phyloP scores from a whole-genome alignment of 2,797 vertebrate genomes.

The Zalophus californianus region DNA sequence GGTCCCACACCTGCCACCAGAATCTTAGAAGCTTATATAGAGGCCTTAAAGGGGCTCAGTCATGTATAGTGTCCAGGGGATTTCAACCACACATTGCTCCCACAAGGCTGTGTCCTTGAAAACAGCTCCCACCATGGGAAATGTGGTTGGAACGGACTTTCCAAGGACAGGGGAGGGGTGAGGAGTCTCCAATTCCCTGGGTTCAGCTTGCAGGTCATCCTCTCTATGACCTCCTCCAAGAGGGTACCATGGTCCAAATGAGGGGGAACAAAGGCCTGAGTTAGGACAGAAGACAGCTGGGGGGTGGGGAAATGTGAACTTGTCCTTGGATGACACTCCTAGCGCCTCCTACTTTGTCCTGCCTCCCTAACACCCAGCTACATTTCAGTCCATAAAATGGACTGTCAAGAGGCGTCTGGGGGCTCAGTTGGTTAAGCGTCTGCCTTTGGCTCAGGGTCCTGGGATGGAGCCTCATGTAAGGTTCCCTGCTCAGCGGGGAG shows the following conservation, averaged over 20 bases:
- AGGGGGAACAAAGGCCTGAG: background rate
- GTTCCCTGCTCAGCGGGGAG: background rate
- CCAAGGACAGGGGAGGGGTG: background rate
- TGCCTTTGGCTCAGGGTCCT: background rate
- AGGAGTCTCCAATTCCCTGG: background rate
- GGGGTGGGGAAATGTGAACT: background rate
- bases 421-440: no score
- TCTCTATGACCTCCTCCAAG: background rate
- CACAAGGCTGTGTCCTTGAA: background rate
- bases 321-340: background rate
- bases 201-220: background rate
- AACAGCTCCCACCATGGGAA: background rate
- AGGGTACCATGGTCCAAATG: background rate
- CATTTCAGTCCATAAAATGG: background rate
- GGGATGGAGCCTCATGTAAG: background rate
- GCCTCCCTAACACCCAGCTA: background rate
- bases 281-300: accelerated
- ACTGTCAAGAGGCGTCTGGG: background rate
- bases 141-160: background rate
- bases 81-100: background rate
- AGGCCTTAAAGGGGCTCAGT: background rate
- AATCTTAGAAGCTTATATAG: background rate
- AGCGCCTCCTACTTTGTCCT: background rate
- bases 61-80: background rate
- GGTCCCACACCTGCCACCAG: background rate